phyloP scores from a whole-genome alignment of 1,140 invertebrate genomes.

The Phymastichus coffea region DNA sequence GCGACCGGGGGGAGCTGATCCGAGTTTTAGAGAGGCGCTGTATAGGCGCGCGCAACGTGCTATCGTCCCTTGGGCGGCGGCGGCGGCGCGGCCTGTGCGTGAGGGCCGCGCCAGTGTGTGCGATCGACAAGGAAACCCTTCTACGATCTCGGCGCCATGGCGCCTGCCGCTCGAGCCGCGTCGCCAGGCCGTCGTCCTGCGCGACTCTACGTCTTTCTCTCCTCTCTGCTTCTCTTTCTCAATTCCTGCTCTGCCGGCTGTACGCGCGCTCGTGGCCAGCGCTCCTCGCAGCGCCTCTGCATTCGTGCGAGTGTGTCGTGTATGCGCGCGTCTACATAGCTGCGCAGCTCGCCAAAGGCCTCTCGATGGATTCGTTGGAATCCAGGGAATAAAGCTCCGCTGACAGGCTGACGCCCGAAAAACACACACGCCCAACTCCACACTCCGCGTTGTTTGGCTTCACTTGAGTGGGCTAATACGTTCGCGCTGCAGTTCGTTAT shows the following conservation, averaged over 20 bases:
- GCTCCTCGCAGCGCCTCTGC: too few species aligned
- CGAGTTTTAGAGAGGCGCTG: not conserved
- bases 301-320: too few species aligned
- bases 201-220: not conserved
- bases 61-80: not conserved
- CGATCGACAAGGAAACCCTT: slow-evolving; percentile 57
- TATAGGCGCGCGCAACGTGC: not conserved
- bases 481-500: too few species aligned
- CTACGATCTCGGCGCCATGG: slow-evolving; percentile 57
- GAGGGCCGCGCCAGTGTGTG: slow-evolving; percentile 38
- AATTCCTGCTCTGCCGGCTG: not conserved
- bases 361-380: too few species aligned
- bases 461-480: too few species aligned
- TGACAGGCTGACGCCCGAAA: too few species aligned
- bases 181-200: slow-evolving; percentile 2
- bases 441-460: too few species aligned
- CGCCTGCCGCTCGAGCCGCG: slow-evolving; percentile 47
- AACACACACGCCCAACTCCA: too few species aligned
- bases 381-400: too few species aligned
- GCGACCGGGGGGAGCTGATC: not conserved
- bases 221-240: not conserved
- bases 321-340: too few species aligned
- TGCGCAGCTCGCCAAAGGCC: too few species aligned
- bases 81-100: slow-evolving; percentile 13
- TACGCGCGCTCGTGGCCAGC: too few species aligned